phyloP scores from a whole-genome alignment of 2,888 invertebrate genomes.

The Cylindroiulus punctatus region DNA sequence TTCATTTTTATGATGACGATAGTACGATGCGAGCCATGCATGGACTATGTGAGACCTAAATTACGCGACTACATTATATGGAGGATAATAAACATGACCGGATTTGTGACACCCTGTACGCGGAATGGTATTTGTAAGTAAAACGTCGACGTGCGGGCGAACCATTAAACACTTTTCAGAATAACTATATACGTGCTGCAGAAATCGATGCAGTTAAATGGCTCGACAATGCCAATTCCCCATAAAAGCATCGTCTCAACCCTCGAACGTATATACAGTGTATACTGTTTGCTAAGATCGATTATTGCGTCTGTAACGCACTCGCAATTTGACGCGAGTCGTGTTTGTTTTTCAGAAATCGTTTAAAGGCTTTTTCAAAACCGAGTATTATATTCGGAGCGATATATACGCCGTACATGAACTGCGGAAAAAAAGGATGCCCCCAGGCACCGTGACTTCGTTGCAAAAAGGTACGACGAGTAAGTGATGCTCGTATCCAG shows the following conservation, averaged over 20 bases:
- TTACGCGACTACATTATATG: too few species aligned
- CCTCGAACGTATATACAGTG: too few species aligned
- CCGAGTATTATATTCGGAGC: neutral
- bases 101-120: neutral
- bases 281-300: neutral
- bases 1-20: too few species aligned
- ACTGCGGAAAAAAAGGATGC: too few species aligned
- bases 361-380: neutral
- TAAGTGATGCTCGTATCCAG: too few species aligned
- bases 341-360: slow-evolving; percentile 23
- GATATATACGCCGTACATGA: too few species aligned
- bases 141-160: neutral
- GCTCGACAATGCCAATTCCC: neutral
- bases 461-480: too few species aligned
- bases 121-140: slow-evolving; percentile 12
- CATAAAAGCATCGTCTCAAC: neutral
- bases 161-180: slow-evolving; percentile 13
- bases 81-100: too few species aligned
- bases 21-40: too few species aligned
- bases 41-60: too few species aligned
- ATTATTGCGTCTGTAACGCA: neutral
- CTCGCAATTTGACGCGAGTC: neutral
- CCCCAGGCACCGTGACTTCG: neutral
- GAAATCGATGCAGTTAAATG: slow-evolving; percentile 30
- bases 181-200: neutral